Evolutionary conservation across 2,797 vertebrate species (phyloP).

Genomic region (Esox masquinongy): DNA sequence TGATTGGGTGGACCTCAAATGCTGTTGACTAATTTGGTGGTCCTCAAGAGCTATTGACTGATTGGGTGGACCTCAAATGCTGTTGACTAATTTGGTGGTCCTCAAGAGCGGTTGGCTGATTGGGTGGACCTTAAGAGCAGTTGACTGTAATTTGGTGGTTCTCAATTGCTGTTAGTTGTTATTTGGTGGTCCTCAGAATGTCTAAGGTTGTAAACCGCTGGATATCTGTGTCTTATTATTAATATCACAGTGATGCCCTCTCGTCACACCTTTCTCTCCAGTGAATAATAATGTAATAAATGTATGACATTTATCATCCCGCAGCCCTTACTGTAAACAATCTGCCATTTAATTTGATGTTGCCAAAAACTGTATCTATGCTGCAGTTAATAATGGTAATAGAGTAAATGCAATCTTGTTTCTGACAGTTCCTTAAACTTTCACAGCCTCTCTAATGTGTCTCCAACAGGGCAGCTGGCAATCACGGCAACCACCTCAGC

Average conservation of each 20-base stretch:
- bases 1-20: too few relatives aligned
- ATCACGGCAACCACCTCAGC: constrained; percentile 1
- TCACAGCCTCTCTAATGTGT: constrained; percentile 51
- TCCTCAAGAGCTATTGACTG: too few relatives aligned
- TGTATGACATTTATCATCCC: constrained; percentile 46
- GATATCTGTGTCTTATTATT: constrained; percentile 33
- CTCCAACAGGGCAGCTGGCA: constrained; percentile 59
- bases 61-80: too few relatives aligned
- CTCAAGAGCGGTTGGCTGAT: too few relatives aligned
- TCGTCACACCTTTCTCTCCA: constrained; percentile 24
- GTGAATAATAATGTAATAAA: constrained; percentile 58
- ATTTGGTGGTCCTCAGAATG: too few relatives aligned
- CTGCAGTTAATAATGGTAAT: constrained; percentile 51
- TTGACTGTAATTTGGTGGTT: too few relatives aligned
- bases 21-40: too few relatives aligned
- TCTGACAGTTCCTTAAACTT: constrained; percentile 66
- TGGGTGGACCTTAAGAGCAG: too few relatives aligned
- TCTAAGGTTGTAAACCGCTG: background rate
- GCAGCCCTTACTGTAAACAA: constrained; percentile 50
- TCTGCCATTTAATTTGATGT: constrained; percentile 56
- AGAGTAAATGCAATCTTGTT: constrained; percentile 60
- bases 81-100: too few relatives aligned
- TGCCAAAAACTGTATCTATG: constrained; percentile 71
- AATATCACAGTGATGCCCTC: constrained; percentile 46
- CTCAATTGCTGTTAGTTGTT: too few relatives aligned